Percentiles rank a stretch among this genome's conserved stretches.
Evolutionary conservation across 2,113 vertebrate species (phyloP).

Genomic region (Cyanocitta stelleri): DNA sequence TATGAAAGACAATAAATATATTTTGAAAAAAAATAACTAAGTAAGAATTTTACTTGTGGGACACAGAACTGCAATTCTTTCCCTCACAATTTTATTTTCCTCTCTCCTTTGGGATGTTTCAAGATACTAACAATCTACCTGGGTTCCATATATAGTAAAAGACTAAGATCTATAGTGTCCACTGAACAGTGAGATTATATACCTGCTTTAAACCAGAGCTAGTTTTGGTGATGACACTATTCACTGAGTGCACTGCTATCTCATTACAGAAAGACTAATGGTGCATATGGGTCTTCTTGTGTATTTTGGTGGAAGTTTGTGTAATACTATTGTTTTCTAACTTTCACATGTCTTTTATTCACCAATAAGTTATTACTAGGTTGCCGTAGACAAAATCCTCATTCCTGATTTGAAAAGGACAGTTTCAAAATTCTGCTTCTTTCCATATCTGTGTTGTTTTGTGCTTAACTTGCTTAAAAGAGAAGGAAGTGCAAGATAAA

Average conservation of each 20-base stretch:
- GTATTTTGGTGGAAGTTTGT: background rate
- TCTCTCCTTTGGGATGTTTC: background rate
- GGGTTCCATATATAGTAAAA: background rate
- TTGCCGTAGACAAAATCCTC: background rate
- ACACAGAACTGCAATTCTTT: background rate
- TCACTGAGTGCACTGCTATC: background rate
- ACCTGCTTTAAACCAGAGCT: background rate
- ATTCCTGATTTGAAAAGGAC: background rate
- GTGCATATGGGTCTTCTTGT: background rate
- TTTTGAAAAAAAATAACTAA: conserved; percentile 22
- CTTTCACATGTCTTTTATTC: background rate
- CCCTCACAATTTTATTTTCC: background rate
- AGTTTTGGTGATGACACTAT: background rate
- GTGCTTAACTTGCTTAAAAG: background rate
- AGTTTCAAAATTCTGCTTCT: background rate
- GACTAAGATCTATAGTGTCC: background rate
- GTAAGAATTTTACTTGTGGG: background rate
- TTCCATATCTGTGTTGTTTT: background rate
- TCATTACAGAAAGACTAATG: background rate
- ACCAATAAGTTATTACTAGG: background rate
- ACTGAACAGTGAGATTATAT: background rate
- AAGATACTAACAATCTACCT: background rate
- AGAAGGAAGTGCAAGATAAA: background rate
- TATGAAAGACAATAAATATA: conserved; percentile 18
- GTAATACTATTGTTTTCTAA: background rate